These are phyloP conservation scores for Epizoanthus fatuus DNA, from an alignment of 92 coral and sea anemone species.

Conservation along the genomic window DNA sequence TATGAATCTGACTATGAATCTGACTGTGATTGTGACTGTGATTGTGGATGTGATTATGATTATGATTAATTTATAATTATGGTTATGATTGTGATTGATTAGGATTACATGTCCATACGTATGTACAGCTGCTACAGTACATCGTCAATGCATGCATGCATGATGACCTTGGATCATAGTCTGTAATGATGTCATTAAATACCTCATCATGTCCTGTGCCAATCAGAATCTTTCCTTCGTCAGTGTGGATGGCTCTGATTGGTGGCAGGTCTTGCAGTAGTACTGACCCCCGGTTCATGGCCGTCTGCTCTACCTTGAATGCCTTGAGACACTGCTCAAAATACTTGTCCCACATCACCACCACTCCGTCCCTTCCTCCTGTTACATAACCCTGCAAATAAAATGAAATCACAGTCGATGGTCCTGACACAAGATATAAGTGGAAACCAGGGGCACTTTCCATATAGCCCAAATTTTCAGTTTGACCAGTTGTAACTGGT, in stretches of 20 bases:
- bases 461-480: too few relatives aligned
- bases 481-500: too few relatives aligned
- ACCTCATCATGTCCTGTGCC: conserved; percentile 99
- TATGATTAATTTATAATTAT: too few relatives aligned
- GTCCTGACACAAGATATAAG: background rate
- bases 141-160: too few relatives aligned
- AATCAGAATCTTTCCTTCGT: conserved; percentile 90
- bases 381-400: conserved; percentile 92
- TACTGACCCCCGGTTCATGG: conserved; percentile 95
- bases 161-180: background rate
- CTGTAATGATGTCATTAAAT: background rate
- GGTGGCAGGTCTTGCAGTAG: conserved; percentile 96
- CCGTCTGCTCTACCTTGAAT: conserved; percentile 91
- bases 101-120: too few relatives aligned
- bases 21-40: too few relatives aligned
- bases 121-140: too few relatives aligned
- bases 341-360: conserved; percentile 93
- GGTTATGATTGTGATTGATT: too few relatives aligned
- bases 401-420: background rate
- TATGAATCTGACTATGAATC: too few relatives aligned
- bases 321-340: conserved; percentile 96
- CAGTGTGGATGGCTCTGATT: conserved; percentile 91
- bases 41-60: too few relatives aligned
- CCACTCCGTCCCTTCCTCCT: conserved; percentile 98
- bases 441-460: too few relatives aligned